Percentiles rank a stretch among this genome's conserved stretches.
phyloP scores from a whole-genome alignment of 2,797 vertebrate species.

The Sphaeramia orbicularis region DNA sequence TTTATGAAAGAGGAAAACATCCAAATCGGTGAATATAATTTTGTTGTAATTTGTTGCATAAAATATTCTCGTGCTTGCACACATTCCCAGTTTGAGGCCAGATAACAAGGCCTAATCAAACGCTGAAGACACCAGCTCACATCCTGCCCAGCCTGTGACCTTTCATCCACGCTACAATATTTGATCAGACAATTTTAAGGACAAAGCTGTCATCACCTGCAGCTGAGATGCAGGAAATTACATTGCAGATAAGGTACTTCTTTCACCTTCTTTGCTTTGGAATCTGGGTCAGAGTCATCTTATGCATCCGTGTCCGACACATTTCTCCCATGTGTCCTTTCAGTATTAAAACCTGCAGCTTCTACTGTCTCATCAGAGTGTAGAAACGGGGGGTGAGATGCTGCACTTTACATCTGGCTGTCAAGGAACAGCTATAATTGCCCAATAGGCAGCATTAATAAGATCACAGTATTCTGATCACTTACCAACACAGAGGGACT shows the following conservation, averaged over 20 bases:
- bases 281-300: conserved; percentile 55
- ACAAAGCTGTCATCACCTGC: conserved; percentile 39
- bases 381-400: background rate
- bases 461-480: too few relatives aligned
- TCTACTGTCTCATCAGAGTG: background rate
- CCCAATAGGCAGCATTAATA: background rate
- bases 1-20: too few relatives aligned
- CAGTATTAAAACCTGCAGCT: conserved; percentile 6
- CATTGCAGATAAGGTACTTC: conserved; percentile 32
- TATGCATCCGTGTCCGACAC: conserved; percentile 1
- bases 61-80: too few relatives aligned
- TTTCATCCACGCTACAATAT: conserved; percentile 21
- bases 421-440: conserved; percentile 12
- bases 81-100: too few relatives aligned
- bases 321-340: conserved; percentile 13
- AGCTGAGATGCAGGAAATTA: conserved; percentile 54
- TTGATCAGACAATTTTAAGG: conserved; percentile 59
- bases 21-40: too few relatives aligned
- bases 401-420: conserved; percentile 11
- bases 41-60: too few relatives aligned
- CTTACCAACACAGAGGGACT: too few relatives aligned
- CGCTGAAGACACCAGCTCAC: conserved; percentile 28
- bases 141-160: conserved; percentile 39
- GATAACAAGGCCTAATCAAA: too few relatives aligned
- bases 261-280: conserved; percentile 44